phyloP scores from a whole-genome alignment of 2,797 vertebrate genomes.

The Melanotaenia pygmaea region DNA sequence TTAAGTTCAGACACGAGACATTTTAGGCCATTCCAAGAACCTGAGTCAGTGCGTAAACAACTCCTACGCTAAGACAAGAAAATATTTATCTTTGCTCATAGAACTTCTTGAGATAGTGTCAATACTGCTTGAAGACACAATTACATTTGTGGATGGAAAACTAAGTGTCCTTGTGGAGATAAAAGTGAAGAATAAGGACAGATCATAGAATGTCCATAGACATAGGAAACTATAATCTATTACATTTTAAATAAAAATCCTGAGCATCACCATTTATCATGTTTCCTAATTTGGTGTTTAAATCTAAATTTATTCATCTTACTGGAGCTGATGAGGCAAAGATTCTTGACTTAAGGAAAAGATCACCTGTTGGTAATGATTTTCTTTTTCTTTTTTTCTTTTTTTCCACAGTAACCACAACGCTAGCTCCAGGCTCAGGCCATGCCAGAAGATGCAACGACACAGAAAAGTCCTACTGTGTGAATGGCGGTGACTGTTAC shows the following conservation, averaged over 20 bases:
- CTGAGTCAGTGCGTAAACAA: conserved; percentile 78
- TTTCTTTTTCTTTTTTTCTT: conserved; percentile 21
- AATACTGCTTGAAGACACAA: conserved; percentile 77
- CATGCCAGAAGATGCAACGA: conserved; percentile 96
- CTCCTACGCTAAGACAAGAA: conserved; percentile 71
- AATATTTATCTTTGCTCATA: conserved; percentile 83
- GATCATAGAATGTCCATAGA: conserved; percentile 30
- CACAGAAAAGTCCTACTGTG: conserved; percentile 95
- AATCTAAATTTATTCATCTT: conserved; percentile 10
- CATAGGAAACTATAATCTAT: neutral
- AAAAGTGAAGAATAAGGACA: conserved; percentile 55
- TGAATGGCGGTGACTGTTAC: conserved; percentile 97
- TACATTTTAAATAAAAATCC: conserved; percentile 23
- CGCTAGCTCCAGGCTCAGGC: conserved; percentile 91
- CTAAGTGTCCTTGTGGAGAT: conserved; percentile 70
- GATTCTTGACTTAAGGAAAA: neutral
- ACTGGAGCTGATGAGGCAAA: neutral
- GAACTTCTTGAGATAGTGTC: conserved; percentile 79
- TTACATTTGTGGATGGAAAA: conserved; percentile 72
- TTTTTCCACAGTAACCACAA: conserved; percentile 88
- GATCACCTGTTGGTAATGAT: neutral
- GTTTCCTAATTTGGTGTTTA: conserved; percentile 13
- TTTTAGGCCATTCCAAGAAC: conserved; percentile 74
- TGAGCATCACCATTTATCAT: conserved; percentile 8
- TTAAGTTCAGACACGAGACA: conserved; percentile 75